Percentiles rank a stretch among this genome's conserved stretches.
Conservation (phyloP, 2,888 invertebrate genomes). For the Hesperia comma region DNA sequence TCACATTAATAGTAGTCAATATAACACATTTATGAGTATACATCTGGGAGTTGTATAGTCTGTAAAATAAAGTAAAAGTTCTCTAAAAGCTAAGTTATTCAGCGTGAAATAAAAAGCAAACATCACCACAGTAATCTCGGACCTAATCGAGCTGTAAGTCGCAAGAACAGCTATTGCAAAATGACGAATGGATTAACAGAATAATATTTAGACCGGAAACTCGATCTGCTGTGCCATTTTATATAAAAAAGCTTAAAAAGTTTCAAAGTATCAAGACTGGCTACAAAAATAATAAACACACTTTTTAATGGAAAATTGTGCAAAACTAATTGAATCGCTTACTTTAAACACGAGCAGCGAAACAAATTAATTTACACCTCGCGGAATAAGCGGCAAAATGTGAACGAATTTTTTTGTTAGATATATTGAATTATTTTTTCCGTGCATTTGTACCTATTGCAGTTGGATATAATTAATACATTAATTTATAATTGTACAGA, state of each 20-base stretch:
- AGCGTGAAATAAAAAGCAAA: too few relatives aligned
- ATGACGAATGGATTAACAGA: conserved; percentile 6
- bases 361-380: background rate
- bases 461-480: too few relatives aligned
- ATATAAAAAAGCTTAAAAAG: background rate
- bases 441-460: too few relatives aligned
- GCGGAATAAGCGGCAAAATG: background rate
- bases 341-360: background rate
- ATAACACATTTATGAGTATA: too few relatives aligned
- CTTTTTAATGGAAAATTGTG: background rate
- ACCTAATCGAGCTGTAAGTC: conserved; percentile 51
- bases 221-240: background rate
- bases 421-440: too few relatives aligned
- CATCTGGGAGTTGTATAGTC: too few relatives aligned
- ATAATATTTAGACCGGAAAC: conserved; percentile 4
- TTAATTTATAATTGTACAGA: too few relatives aligned
- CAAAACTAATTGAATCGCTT: background rate
- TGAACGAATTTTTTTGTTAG: background rate
- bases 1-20: too few relatives aligned
- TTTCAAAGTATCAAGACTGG: background rate
- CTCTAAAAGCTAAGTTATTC: too few relatives aligned
- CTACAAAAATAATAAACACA: background rate
- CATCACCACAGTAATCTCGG: background rate
- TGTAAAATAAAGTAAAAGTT: background rate
- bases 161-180: conserved; percentile 4